Evolutionary conservation across 2,113 vertebrate genomes (phyloP).

Genomic region (Carollia perspicillata): DNA sequence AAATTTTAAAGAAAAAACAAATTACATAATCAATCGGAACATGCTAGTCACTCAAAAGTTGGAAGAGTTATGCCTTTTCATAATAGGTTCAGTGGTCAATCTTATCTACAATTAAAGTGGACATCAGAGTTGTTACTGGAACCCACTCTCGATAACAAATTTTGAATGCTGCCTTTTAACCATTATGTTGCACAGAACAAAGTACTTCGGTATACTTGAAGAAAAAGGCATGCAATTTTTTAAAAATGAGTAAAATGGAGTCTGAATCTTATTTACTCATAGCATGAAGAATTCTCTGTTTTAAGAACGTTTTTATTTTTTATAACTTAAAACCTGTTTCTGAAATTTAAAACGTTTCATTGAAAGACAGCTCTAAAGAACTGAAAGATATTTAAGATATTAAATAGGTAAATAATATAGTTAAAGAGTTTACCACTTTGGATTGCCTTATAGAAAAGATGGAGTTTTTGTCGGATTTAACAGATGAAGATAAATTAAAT

Average conservation of each 20-base stretch:
- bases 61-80: background rate
- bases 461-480: background rate
- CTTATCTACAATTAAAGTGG: background rate
- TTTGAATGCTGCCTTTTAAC: background rate
- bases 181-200: background rate
- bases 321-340: background rate
- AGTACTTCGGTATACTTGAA: background rate
- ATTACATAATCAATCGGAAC: background rate
- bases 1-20: background rate
- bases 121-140: background rate
- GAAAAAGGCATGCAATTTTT: background rate
- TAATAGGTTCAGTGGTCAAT: background rate
- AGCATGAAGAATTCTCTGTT: background rate
- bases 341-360: background rate
- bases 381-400: background rate
- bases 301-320: background rate
- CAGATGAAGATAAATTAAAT: background rate
- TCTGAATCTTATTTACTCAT: background rate
- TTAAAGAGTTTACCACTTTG: background rate
- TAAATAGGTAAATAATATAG: background rate
- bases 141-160: background rate
- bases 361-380: background rate
- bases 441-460: background rate
- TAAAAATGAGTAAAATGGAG: background rate
- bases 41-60: background rate